Conservation (phyloP, 2,113 vertebrate genomes). For the Pelecanus crispus region DNA sequence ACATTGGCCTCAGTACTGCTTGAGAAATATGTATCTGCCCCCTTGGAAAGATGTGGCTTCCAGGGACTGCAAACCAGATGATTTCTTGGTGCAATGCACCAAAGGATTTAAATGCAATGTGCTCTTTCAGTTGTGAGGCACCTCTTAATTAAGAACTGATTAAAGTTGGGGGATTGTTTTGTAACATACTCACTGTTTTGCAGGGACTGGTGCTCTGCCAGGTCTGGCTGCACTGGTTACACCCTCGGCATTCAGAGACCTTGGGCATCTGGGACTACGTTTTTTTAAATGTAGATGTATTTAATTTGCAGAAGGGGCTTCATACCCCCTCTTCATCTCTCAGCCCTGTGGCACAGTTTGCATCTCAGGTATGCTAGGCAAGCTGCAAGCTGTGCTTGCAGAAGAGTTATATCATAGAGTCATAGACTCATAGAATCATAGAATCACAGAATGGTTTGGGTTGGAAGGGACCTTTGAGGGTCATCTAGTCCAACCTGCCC, state of each 20-base stretch:
- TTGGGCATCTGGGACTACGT: not conserved
- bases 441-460: not conserved
- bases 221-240: not conserved
- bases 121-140: not conserved
- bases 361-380: not conserved
- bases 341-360: not conserved
- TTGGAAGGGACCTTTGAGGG: not conserved
- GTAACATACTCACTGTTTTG: not conserved
- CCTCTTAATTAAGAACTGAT: not conserved
- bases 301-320: not conserved
- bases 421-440: not conserved
- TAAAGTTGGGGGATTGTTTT: not conserved
- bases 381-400: not conserved
- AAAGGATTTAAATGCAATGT: not conserved
- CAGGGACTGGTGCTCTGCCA: not conserved
- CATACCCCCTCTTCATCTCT: not conserved
- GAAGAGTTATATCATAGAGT: not conserved
- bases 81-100: slow-evolving; percentile 7
- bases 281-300: not conserved
- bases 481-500: not conserved
- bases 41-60: not conserved
- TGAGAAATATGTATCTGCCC: not conserved
- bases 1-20: not conserved
- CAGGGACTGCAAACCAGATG: not conserved
- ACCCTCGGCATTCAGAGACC: not conserved